phyloP scores from a whole-genome alignment of 2,888 invertebrate genomes.

The Maniola hyperantus region DNA sequence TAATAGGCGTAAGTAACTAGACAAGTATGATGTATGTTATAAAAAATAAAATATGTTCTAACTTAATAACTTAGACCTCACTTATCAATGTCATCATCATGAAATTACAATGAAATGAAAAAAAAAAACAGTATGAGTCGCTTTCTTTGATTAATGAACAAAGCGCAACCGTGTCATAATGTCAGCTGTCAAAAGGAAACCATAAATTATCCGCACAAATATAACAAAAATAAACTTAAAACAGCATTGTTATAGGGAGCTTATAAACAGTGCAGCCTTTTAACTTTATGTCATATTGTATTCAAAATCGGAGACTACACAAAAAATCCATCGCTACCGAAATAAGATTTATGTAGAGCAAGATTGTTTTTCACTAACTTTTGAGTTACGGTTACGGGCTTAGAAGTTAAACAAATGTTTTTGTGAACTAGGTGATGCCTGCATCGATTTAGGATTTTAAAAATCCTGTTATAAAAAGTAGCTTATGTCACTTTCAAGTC shows the following conservation, averaged over 20 bases:
- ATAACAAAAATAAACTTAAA: conserved; percentile 37
- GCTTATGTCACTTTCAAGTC: no score
- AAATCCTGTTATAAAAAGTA: no score
- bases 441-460: no score
- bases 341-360: neutral
- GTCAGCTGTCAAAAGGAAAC: conserved; percentile 45
- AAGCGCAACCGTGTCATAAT: conserved; percentile 43
- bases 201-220: conserved; percentile 42
- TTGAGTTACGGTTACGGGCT: neutral
- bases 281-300: conserved; percentile 32
- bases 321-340: conserved; percentile 6
- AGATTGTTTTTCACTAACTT: neutral
- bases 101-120: conserved; percentile 25
- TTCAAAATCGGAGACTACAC: conserved; percentile 26
- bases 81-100: conserved; percentile 38
- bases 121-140: conserved; percentile 38
- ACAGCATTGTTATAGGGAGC: conserved; percentile 31
- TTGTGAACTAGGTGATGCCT: no score
- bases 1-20: conserved; percentile 25
- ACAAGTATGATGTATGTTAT: no score
- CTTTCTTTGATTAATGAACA: conserved; percentile 45
- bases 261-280: conserved; percentile 33
- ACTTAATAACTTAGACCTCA: conserved; percentile 27
- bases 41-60: no score
- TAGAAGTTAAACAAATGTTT: neutral